A percentile compares a stretch with the other conserved stretches of the same genome.
phyloP scores from a whole-genome alignment of 2,113 vertebrate genomes.

The Arvicanthis niloticus region DNA sequence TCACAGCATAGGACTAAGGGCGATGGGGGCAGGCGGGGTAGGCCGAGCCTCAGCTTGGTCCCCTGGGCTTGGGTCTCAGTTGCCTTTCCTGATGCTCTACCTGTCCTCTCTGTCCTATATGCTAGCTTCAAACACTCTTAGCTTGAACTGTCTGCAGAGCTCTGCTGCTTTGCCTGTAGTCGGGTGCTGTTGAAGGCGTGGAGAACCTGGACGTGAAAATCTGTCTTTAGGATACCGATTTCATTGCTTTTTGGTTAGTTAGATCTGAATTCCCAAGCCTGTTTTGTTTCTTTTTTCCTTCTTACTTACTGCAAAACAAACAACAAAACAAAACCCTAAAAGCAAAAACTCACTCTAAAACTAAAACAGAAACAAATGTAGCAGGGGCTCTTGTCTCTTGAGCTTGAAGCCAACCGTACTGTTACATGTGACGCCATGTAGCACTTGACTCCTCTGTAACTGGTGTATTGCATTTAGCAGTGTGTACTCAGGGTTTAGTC shows the following conservation, averaged over 20 bases:
- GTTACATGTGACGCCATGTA: not conserved
- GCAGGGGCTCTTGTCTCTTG: not conserved
- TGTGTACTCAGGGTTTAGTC: not conserved
- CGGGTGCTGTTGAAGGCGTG: not conserved
- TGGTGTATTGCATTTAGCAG: not conserved
- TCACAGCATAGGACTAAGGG: not conserved
- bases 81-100: not conserved
- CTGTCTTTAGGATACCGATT: not conserved
- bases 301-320: not conserved
- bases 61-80: not conserved
- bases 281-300: not conserved
- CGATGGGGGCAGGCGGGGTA: not conserved
- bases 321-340: not conserved
- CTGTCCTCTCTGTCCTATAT: not conserved
- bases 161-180: not conserved
- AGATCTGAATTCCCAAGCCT: constrained; percentile 19
- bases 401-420: not conserved
- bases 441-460: not conserved
- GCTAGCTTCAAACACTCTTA: not conserved
- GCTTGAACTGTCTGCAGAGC: not conserved
- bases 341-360: not conserved
- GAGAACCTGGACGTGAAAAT: too few relatives aligned
- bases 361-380: not conserved
- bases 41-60: not conserved
- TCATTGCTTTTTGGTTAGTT: not conserved